Evolutionary conservation across 1,140 invertebrate species (phyloP).

Genomic region (Magallana angulata): DNA sequence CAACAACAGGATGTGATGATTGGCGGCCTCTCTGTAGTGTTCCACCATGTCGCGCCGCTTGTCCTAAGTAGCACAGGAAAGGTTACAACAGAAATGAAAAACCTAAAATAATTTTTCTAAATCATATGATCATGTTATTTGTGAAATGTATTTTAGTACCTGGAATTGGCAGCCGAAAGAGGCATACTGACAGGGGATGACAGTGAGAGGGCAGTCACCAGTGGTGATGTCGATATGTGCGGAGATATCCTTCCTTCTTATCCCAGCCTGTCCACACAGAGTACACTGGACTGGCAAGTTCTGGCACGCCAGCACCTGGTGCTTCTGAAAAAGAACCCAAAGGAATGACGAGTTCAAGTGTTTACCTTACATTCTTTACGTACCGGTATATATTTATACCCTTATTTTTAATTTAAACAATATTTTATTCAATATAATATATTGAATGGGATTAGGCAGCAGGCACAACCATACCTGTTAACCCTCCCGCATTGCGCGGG

Average conservation of each 20-base stretch:
- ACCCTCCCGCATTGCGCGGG: no score
- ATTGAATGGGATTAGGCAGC: no score
- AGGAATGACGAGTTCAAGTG: no score
- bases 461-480: no score
- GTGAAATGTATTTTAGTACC: slow-evolving; percentile 11
- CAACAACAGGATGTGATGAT: slow-evolving; percentile 38
- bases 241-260: slow-evolving; percentile 59
- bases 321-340: slow-evolving; percentile 52
- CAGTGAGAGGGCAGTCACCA: slow-evolving; percentile 61
- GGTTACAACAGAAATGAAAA: background rate
- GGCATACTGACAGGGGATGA: slow-evolving; percentile 56
- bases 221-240: slow-evolving; percentile 56
- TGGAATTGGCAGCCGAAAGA: slow-evolving; percentile 59
- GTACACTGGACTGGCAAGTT: slow-evolving; percentile 64
- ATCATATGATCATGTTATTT: no score
- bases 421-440: no score
- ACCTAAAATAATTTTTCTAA: background rate
- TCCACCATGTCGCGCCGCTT: slow-evolving; percentile 24
- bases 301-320: slow-evolving; percentile 62
- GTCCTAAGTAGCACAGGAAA: background rate
- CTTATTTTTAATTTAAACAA: no score
- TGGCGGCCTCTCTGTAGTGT: slow-evolving; percentile 23
- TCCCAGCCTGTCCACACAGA: slow-evolving; percentile 59
- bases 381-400: no score
- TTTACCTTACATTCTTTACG: no score